phyloP scores from a whole-genome alignment of 2,113 vertebrate genomes.

The Zootoca vivipara region DNA sequence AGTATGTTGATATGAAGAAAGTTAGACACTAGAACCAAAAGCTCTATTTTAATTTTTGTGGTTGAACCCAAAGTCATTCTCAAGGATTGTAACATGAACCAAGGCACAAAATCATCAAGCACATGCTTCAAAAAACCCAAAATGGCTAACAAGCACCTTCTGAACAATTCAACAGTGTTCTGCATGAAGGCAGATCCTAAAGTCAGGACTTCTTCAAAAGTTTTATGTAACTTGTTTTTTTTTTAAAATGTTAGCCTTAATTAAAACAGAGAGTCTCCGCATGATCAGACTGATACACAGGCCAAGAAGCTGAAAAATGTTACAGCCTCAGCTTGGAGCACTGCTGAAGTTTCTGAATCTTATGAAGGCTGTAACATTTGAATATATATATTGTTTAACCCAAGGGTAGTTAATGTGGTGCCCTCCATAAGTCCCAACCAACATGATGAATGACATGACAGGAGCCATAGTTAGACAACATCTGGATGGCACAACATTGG shows the following conservation, averaged over 20 bases:
- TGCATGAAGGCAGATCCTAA: neutral
- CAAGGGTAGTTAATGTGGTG: no score
- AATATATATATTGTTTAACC: neutral
- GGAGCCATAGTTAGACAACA: no score
- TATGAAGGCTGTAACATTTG: neutral
- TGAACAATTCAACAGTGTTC: neutral
- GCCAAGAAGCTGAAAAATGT: neutral
- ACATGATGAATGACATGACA: no score
- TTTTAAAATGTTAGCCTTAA: no score
- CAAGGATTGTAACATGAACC: neutral
- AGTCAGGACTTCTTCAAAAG: neutral
- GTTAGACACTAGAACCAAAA: constrained; percentile 9
- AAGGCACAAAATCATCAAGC: neutral
- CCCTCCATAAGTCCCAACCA: no score
- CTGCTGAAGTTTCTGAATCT: neutral
- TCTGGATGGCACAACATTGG: no score
- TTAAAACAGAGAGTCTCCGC: no score
- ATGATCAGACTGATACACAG: neutral
- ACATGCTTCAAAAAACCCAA: neutral
- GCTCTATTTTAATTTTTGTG: constrained; percentile 1
- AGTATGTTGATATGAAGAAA: neutral
- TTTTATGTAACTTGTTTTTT: neutral
- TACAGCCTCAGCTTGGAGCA: neutral
- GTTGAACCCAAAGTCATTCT: constrained; percentile 4
- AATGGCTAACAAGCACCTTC: neutral